These are phyloP conservation scores for Hydrolagus colliei DNA, from an alignment of 2,797 vertebrate genomes.

Conservation along the genomic window DNA sequence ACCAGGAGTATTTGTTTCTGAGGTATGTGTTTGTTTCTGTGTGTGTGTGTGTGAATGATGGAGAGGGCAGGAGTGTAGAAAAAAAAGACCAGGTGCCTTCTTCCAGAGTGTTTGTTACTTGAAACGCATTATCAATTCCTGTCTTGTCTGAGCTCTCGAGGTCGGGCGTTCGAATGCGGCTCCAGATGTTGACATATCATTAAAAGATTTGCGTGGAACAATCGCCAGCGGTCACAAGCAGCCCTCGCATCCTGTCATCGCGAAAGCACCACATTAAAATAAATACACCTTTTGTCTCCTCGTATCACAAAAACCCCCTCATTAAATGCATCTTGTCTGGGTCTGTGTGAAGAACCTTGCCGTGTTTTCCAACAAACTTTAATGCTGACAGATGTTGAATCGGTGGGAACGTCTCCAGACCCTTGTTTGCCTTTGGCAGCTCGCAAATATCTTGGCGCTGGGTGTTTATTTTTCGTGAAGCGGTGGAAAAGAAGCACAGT, in stretches of 20 bases:
- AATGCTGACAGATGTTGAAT: not conserved
- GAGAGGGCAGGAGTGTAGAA: too few species aligned
- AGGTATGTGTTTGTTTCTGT: too few species aligned
- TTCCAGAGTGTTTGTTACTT: too few species aligned
- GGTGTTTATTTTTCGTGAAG: too few species aligned
- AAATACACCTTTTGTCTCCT: not conserved
- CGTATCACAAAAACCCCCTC: not conserved
- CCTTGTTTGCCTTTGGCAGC: too few species aligned
- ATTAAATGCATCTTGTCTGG: not conserved
- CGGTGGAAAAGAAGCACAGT: too few species aligned
- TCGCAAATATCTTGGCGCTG: too few species aligned
- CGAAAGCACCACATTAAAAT: not conserved
- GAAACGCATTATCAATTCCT: too few species aligned
- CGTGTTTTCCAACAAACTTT: not conserved
- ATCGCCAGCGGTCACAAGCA: not conserved
- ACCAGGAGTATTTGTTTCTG: too few species aligned
- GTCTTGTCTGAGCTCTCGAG: too few species aligned
- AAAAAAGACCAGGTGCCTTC: too few species aligned
- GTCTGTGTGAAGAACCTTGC: not conserved
- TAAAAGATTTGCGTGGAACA: not conserved
- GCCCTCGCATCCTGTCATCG: not conserved
- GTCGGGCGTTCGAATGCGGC: not conserved
- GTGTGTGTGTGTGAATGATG: too few species aligned
- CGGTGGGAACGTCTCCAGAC: not conserved
- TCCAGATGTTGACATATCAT: not conserved